Conservation (phyloP, 1,140 invertebrate species). For the Hyles vespertilio region DNA sequence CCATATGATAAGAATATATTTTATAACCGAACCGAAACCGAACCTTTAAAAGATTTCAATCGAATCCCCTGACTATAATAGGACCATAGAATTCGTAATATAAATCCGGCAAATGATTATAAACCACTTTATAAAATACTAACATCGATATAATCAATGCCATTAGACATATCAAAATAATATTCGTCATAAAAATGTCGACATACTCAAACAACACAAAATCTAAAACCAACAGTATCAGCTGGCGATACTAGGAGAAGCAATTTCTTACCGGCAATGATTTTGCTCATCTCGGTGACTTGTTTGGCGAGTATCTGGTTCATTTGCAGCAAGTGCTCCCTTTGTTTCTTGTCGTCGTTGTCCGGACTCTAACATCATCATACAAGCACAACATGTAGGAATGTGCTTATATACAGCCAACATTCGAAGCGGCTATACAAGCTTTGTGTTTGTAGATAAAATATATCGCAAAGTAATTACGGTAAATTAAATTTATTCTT, state of each 20-base stretch:
- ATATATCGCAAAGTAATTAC: not conserved
- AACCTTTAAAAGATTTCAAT: too few species aligned
- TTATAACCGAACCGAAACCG: too few species aligned
- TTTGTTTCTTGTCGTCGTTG: slow-evolving; percentile 88
- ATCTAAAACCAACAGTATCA: slow-evolving; percentile 1
- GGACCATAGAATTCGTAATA: too few species aligned
- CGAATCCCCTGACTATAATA: too few species aligned
- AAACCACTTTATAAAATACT: too few species aligned
- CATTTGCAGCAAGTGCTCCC: slow-evolving; percentile 90
- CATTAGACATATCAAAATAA: too few species aligned
- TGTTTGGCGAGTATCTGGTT: slow-evolving; percentile 95
- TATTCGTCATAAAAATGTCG: too few species aligned
- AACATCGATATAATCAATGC: too few species aligned
- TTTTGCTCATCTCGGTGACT: slow-evolving; percentile 95
- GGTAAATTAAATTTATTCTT: too few species aligned
- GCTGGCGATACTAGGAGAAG: not conserved
- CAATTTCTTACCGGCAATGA: slow-evolving; percentile 87
- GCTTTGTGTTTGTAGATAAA: slow-evolving; percentile 35
- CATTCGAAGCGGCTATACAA: slow-evolving; percentile 60
- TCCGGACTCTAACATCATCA: slow-evolving; percentile 77
- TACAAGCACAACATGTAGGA: slow-evolving; percentile 55
- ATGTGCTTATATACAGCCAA: slow-evolving; percentile 62
- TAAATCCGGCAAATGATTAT: too few species aligned
- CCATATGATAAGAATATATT: too few species aligned
- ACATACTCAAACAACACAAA: not conserved